Evolutionary conservation across 2,797 vertebrate genomes (phyloP).

Genomic region (Manis pentadactyla): DNA sequence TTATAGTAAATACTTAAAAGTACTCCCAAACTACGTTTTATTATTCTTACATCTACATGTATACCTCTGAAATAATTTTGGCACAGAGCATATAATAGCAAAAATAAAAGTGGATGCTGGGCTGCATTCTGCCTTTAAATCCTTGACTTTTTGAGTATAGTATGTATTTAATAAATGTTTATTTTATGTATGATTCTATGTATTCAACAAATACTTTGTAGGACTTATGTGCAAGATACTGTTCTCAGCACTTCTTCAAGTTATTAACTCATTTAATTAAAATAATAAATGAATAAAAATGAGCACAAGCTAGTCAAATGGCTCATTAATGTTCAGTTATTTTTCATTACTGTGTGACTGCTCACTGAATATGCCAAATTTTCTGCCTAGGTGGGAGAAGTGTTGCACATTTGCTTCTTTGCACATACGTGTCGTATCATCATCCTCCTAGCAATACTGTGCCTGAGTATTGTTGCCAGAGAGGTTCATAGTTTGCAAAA

Average conservation of each 20-base stretch:
- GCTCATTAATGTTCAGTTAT: background rate
- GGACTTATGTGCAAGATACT: background rate
- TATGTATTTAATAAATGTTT: conserved; percentile 2
- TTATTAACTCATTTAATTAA: background rate
- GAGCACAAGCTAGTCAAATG: background rate
- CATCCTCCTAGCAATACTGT: background rate
- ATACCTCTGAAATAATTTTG: conserved; percentile 3
- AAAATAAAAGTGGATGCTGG: background rate
- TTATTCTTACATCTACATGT: background rate
- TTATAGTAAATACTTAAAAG: conserved; percentile 25
- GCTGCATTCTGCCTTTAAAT: background rate
- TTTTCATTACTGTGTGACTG: background rate
- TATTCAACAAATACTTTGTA: background rate
- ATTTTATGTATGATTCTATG: background rate
- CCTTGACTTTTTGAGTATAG: background rate
- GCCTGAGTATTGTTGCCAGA: background rate
- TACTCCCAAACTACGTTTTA: background rate
- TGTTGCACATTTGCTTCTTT: background rate
- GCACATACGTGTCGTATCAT: background rate
- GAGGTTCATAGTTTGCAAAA: background rate
- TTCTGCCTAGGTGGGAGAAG: background rate
- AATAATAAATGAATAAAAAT: background rate
- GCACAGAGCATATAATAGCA: background rate
- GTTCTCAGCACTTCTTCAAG: background rate
- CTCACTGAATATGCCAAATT: background rate